A percentile compares a stretch with the other conserved stretches of the same genome.
Evolutionary conservation across 2,797 vertebrate genomes (phyloP).

Genomic region (Agapornis canus): DNA sequence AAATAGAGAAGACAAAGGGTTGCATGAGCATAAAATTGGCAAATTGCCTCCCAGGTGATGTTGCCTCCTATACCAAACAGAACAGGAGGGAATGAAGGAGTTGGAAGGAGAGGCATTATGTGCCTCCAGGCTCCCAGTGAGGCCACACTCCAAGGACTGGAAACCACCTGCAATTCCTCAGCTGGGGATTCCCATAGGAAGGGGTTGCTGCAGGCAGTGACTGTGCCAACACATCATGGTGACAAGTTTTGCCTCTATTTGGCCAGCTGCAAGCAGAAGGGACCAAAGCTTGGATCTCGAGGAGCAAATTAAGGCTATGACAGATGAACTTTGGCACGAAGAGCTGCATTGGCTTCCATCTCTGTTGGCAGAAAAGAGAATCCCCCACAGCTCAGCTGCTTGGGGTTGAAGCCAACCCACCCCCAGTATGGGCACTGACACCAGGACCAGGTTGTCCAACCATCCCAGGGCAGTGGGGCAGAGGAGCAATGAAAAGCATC

Average conservation of each 20-base stretch:
- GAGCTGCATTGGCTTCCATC: not conserved
- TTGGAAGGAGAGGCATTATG: not conserved
- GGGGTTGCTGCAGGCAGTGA: not conserved
- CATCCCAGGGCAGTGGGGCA: accelerated
- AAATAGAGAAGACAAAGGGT: not conserved
- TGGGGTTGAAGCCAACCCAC: not conserved
- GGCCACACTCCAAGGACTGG: not conserved
- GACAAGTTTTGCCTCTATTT: not conserved
- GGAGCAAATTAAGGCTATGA: not conserved
- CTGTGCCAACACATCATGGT: accelerated
- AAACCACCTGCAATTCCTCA: conserved; percentile 24
- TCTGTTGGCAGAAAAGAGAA: not conserved
- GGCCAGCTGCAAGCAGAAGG: not conserved
- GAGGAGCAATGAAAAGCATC: not conserved
- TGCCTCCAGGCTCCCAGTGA: not conserved
- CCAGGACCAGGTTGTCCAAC: not conserved
- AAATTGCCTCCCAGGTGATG: accelerated
- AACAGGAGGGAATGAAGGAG: not conserved
- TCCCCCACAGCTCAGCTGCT: not conserved
- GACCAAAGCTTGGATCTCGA: not conserved
- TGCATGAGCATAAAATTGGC: not conserved
- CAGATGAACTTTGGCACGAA: not conserved
- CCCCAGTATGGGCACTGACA: not conserved
- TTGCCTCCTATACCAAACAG: accelerated
- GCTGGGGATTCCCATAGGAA: not conserved